phyloP scores from a whole-genome alignment of 2,113 vertebrate species.

The Pygoscelis adeliae region DNA sequence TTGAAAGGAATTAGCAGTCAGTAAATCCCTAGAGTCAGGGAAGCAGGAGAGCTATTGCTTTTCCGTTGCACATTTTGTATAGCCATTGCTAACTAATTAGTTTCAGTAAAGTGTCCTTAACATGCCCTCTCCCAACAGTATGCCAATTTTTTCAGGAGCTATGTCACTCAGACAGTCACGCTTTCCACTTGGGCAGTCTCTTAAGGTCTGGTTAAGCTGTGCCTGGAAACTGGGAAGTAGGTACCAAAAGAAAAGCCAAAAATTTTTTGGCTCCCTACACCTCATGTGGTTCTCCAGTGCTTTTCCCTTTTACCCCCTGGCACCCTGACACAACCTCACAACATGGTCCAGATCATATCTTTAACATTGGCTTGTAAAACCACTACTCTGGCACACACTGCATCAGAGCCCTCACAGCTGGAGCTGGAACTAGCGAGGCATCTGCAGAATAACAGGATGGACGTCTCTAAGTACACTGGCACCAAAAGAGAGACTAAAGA shows the following conservation, averaged over 20 bases:
- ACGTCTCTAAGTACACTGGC: neutral
- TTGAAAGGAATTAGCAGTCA: neutral
- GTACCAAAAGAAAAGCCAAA: neutral
- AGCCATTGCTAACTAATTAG: neutral
- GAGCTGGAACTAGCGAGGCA: neutral
- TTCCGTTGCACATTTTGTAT: neutral
- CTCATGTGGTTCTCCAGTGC: neutral
- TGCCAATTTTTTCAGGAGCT: neutral
- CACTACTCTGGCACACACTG: neutral
- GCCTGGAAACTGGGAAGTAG: neutral
- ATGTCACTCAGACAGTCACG: neutral
- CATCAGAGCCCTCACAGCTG: neutral
- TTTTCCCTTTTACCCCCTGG: neutral
- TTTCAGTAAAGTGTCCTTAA: neutral
- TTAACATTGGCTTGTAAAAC: neutral
- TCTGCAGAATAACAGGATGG: neutral
- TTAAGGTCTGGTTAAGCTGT: neutral
- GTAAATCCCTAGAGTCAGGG: neutral
- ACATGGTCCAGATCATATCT: neutral
- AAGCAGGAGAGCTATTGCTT: neutral
- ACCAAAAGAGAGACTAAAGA: neutral
- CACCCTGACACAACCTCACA: neutral
- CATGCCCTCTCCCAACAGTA: neutral
- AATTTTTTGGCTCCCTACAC: neutral
- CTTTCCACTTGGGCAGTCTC: neutral